These are phyloP conservation scores for Calliphora vicina DNA, from an alignment of 1,140 invertebrate species.

Conservation along the genomic window DNA sequence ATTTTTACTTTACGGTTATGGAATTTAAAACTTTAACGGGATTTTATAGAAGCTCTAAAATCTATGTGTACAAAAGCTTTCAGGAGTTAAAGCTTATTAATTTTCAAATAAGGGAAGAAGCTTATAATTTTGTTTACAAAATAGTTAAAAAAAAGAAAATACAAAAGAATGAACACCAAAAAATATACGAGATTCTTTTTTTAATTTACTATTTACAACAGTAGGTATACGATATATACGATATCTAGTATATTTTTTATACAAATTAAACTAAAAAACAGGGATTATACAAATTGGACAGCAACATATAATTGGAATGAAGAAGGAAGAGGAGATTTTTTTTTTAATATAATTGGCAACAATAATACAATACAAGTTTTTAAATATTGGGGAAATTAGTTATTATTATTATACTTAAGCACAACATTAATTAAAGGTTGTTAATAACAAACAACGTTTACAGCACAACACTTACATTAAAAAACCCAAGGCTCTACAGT, in stretches of 20 bases:
- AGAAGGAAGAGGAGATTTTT: no score
- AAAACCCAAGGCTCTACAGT: slow-evolving; percentile 38
- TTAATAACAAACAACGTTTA: slow-evolving; percentile 42
- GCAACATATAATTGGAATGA: not conserved
- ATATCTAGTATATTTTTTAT: slow-evolving; percentile 10
- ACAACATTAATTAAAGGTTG: slow-evolving; percentile 40
- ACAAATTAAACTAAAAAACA: not conserved
- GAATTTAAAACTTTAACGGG: not conserved
- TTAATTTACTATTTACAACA: not conserved
- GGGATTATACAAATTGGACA: not conserved
- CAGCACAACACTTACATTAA: slow-evolving; percentile 38
- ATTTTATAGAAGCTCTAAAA: not conserved
- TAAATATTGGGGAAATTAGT: not conserved
- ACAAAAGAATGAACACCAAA: not conserved
- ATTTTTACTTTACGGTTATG: not conserved
- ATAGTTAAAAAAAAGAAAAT: not conserved
- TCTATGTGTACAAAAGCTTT: slow-evolving; percentile 16
- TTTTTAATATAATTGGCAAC: not conserved
- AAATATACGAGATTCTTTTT: not conserved
- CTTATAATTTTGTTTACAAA: not conserved
- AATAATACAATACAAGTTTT: not conserved
- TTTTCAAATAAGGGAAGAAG: not conserved
- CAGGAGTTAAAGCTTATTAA: not conserved
- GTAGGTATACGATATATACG: not conserved
- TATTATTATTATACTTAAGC: slow-evolving; percentile 42